phyloP scores from a whole-genome alignment of 1,140 invertebrate species.

The Chironomus tepperi region DNA sequence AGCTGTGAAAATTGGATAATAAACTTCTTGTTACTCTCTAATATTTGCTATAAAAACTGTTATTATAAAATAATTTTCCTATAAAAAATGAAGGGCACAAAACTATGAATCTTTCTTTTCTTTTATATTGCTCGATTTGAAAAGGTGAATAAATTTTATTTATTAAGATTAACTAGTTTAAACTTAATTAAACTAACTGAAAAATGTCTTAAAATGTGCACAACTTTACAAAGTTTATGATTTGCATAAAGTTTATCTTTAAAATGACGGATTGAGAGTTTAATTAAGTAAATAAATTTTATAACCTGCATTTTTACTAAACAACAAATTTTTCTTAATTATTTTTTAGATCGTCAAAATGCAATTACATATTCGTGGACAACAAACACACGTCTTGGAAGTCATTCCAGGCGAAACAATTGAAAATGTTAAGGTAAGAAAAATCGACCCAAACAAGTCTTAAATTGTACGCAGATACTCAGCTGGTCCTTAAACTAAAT shows the following conservation, averaged over 20 bases:
- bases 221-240: not conserved
- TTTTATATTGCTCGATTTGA: not conserved
- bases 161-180: not conserved
- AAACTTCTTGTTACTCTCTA: too few relatives aligned
- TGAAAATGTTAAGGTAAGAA: slow-evolving; percentile 42
- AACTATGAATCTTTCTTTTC: not conserved
- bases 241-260: not conserved
- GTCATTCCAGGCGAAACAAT: slow-evolving; percentile 42
- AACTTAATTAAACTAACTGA: not conserved
- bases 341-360: slow-evolving; percentile 31
- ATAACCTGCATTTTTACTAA: not conserved
- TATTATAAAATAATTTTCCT: not conserved
- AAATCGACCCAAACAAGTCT: not conserved
- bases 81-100: too few relatives aligned
- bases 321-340: not conserved
- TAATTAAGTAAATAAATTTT: slow-evolving; percentile 18
- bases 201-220: not conserved
- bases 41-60: not conserved
- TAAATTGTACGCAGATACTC: not conserved
- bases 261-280: not conserved
- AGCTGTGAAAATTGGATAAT: not conserved
- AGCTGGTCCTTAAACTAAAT: not conserved
- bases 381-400: slow-evolving; percentile 43
- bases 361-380: slow-evolving; percentile 46
- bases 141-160: not conserved